These are phyloP conservation scores for Mormyrus iriodes DNA, from an alignment of 2,113 vertebrate genomes.

Conservation along the genomic window DNA sequence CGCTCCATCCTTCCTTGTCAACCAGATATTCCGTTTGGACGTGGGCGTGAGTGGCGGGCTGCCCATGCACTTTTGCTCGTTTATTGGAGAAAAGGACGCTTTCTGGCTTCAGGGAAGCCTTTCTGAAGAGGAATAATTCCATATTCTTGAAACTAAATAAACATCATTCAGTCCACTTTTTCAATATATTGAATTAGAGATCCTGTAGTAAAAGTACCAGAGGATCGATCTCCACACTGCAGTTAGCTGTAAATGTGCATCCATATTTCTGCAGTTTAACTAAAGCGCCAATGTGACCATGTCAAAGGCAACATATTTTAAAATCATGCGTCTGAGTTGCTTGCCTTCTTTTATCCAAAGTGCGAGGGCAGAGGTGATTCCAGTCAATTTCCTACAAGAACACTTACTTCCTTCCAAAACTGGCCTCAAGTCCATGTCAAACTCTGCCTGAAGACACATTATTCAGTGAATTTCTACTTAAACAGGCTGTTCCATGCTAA, in stretches of 20 bases:
- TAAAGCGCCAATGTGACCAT: background rate
- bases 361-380: background rate
- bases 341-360: slow-evolving; percentile 3
- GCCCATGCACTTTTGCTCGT: background rate
- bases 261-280: background rate
- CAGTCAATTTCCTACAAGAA: background rate
- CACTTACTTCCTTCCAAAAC: background rate
- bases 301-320: background rate
- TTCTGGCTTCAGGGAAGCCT: background rate
- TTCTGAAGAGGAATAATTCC: background rate
- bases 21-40: background rate
- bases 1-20: background rate
- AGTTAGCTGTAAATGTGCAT: background rate
- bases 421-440: background rate
- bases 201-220: background rate
- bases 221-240: background rate
- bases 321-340: background rate
- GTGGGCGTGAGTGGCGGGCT: background rate
- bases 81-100: background rate
- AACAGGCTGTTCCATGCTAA: background rate
- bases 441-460: background rate
- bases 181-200: background rate
- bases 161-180: background rate
- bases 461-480: background rate
- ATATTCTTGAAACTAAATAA: background rate